These are phyloP conservation scores for Paramisgurnus dabryanus DNA, from an alignment of 2,113 vertebrate species.

Conservation along the genomic window DNA sequence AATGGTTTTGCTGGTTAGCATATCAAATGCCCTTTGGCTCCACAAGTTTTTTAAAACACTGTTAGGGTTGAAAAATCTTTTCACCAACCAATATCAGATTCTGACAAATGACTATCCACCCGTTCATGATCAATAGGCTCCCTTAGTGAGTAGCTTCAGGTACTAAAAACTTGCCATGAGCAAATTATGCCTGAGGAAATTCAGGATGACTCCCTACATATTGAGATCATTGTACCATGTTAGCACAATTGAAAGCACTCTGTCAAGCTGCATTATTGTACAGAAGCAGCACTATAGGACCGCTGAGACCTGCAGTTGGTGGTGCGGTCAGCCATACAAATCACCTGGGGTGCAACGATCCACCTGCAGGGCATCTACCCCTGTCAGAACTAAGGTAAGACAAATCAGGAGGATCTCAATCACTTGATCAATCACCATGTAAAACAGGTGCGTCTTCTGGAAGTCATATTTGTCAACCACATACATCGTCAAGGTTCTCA, in stretches of 20 bases:
- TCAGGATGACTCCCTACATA: constrained; percentile 1
- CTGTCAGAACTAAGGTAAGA: constrained; percentile 3
- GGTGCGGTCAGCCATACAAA: constrained; percentile 13
- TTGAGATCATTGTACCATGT: constrained; percentile 25
- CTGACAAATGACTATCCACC: not conserved
- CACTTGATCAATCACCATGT: no score
- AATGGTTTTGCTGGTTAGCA: not conserved
- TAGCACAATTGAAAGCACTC: constrained; percentile 29
- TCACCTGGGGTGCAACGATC: constrained; percentile 1
- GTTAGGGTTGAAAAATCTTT: no score
- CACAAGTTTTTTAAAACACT: no score
- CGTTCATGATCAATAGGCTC: not conserved
- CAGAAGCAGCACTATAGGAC: constrained; percentile 12
- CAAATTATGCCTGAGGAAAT: not conserved
- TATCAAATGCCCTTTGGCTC: no score
- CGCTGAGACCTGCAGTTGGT: not conserved
- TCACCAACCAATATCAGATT: no score
- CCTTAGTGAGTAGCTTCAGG: not conserved
- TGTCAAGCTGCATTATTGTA: constrained; percentile 31
- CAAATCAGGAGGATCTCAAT: not conserved
- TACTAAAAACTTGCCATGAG: not conserved
- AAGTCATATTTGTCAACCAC: no score
- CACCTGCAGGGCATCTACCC: constrained; percentile 23
- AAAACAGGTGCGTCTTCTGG: no score
- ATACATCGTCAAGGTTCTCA: no score